Evolutionary conservation across 2,113 vertebrate genomes (phyloP).

Genomic region (Henicopernis longicauda): DNA sequence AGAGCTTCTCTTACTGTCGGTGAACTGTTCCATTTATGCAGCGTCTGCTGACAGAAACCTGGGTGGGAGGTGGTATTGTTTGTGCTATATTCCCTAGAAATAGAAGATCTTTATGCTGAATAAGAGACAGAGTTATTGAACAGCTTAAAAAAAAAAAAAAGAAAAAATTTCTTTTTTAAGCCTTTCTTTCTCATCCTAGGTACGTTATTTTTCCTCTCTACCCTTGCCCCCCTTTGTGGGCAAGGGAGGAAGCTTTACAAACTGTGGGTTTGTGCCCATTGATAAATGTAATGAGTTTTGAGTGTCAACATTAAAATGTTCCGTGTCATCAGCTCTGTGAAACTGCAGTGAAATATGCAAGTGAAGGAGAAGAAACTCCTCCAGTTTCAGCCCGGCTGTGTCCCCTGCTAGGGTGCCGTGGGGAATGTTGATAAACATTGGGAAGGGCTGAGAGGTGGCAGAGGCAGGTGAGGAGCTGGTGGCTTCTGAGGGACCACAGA

Average conservation of each 20-base stretch:
- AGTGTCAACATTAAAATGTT: slow-evolving; percentile 63
- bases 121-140: slow-evolving; percentile 27
- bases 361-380: slow-evolving; percentile 32
- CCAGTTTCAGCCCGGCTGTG: neutral
- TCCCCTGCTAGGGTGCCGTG: slow-evolving; percentile 56
- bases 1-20: neutral
- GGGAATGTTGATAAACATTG: slow-evolving; percentile 74
- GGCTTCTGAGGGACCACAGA: slow-evolving; percentile 52
- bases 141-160: neutral
- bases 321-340: slow-evolving; percentile 54
- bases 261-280: slow-evolving; percentile 33
- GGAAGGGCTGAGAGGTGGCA: slow-evolving; percentile 66
- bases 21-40: neutral
- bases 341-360: slow-evolving; percentile 51
- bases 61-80: neutral
- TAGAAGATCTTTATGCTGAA: slow-evolving; percentile 11
- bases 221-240: neutral
- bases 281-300: slow-evolving; percentile 64
- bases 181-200: slow-evolving; percentile 30
- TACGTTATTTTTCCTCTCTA: neutral
- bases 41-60: neutral
- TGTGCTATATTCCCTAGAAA: slow-evolving; percentile 30
- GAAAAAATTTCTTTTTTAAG: neutral
- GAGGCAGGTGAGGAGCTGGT: slow-evolving; percentile 50
- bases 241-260: slow-evolving; percentile 30